Conservation (phyloP, 2,797 vertebrate genomes). For the Staurois parvus region DNA sequence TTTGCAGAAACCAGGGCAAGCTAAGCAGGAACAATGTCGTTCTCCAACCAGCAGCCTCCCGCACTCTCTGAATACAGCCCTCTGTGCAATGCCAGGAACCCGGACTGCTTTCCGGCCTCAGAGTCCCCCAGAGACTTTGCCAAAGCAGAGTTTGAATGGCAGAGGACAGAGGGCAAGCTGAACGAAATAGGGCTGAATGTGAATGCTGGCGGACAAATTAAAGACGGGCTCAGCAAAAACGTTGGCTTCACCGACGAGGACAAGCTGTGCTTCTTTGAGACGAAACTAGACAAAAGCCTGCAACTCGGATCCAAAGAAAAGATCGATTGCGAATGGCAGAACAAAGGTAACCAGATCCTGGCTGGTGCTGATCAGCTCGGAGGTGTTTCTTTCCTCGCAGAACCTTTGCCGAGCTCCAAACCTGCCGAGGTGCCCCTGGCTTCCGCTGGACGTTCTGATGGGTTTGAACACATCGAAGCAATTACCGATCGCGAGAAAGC, state of each 20-base stretch:
- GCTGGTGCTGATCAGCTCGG: constrained; percentile 67
- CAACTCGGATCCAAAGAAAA: constrained; percentile 75
- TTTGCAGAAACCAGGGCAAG: constrained; percentile 66
- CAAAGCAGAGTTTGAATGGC: constrained; percentile 87
- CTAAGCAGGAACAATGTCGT: constrained; percentile 82
- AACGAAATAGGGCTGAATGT: constrained; percentile 78
- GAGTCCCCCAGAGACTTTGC: constrained; percentile 73
- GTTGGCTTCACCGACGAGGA: constrained; percentile 88
- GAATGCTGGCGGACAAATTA: constrained; percentile 71
- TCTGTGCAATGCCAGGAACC: constrained; percentile 78
- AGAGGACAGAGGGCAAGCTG: constrained; percentile 81
- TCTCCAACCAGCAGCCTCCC: constrained; percentile 84
- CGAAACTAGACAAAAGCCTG: constrained; percentile 81
- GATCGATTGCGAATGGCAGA: constrained; percentile 72
- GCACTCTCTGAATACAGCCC: constrained; percentile 83
- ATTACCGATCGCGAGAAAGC: constrained; percentile 72
- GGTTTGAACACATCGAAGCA: constrained; percentile 66
- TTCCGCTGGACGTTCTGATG: constrained; percentile 9
- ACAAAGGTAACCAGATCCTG: constrained; percentile 59
- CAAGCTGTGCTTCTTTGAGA: constrained; percentile 91
- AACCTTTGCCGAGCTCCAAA: constrained; percentile 64
- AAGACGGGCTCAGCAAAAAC: constrained; percentile 73
- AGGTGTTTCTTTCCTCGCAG: constrained; percentile 54
- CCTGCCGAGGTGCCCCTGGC: constrained; percentile 63
- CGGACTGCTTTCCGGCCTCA: constrained; percentile 66